Evolutionary conservation across 2,888 invertebrate genomes (phyloP), one percentile per base, ranked within the genome.

Genomic region (Allygus modestus): DNA sequence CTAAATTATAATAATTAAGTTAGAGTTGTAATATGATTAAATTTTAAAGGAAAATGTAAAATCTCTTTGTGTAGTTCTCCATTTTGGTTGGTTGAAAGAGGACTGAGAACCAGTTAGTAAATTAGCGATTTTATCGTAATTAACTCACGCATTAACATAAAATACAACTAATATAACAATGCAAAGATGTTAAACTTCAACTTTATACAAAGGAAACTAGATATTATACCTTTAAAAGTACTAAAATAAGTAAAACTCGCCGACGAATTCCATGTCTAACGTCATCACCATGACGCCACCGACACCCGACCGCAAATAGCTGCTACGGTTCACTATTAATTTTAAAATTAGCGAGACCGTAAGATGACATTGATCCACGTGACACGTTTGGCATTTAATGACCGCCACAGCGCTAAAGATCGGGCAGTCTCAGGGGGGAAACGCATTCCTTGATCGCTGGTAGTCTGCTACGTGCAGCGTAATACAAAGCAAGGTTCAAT

Each of bases 331-430:
- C 69, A 82, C 69, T 71, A 79, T 75, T 75, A 85, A 61, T 85
- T 85, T 83, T 69, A 85, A 83, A 85, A 85, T 85, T 79, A 82
- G 79, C 79, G 43, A 79, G 82, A 31, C 85, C 46, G 82, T 84
- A 85, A 82, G 92, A 93, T 93, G 93, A 93, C 93, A 93, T 93
- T 93, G 93, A 93, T 93, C 93, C 65, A 94, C 94, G 94, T 94
- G 94, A 94, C 93, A 92, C 84, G 86, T 86, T 85, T 85, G 86
- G 87, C 86, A 88, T 87, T 88, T 88, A 88, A 88, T 87, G 85
- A 81, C 85, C 83, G 85, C 85, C 82, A 85, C 87, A 58, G 86
- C 85, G 83, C 85, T 87, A 87, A 87, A 87, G 87, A 87, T 87
- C 87, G 85, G 85, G 84, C 85, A 85, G 87, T 86, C 84, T 86